Evolutionary conservation across 2,113 vertebrate genomes (phyloP), one percentile per base, ranked within the genome.

Genomic region (Prionailurus viverrinus): DNA sequence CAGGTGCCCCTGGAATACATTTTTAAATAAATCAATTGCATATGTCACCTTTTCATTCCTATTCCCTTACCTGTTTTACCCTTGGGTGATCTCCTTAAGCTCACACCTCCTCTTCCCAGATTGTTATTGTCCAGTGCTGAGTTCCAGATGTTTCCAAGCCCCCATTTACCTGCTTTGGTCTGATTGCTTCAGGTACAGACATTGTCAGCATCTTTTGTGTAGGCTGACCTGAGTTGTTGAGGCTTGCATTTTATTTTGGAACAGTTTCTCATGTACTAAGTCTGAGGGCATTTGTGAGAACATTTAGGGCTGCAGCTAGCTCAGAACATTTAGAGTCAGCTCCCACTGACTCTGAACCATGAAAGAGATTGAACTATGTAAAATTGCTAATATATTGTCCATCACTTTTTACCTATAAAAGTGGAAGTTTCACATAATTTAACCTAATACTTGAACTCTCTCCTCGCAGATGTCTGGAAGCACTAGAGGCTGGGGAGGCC

Each of bases 211-310:
- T 68, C n/a, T 53, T 63, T 51, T 48, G 74, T 78, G 16, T 0
- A 16, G 27, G 25, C n/a, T 78, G 18, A 21, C 51, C 66, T 71
- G 14, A 33, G 53, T 61, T 48, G 14, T 89, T 82, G 51, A 69
- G 31, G 27, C 85, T 84, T 53, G 19, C 11, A 76, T 39, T 96
- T 94, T 76, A 68, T 58, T 73, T 96, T 93, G 41, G 33, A 68
- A 41, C 71, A 13, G 84, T 27, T 65, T 84, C 65, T 83, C 71
- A 11, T 81, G n/a, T 92, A 53, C 71, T 91, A 73, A 89, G 68
- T 41, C 66, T 58, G 69, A 96, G 76, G n/a, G 51, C 78, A 88
- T 80, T 83, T 89, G 66, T 82, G 74, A 73, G 45, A 41, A 14
- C 9, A 65, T 45, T 51, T 27, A 71, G 86, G 86, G 6, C 51